A percentile compares a stretch with the other conserved stretches of the same genome.
These are phyloP conservation scores for Orchesella cincta DNA, from an alignment of 1,140 invertebrate species.

Conservation along the genomic window DNA sequence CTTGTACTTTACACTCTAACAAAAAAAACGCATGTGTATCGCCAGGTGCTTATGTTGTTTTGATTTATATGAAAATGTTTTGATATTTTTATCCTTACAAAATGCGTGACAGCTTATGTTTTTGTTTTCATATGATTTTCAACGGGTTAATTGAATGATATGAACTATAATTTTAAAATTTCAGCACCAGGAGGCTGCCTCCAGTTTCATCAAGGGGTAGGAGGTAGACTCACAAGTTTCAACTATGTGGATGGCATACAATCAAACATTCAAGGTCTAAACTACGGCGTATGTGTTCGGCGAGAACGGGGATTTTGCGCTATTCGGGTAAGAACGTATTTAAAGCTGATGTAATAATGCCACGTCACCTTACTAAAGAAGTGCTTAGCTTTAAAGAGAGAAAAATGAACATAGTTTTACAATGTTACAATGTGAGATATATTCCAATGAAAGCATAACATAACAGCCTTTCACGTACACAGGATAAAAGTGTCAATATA, in stretches of 20 bases:
- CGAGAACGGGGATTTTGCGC: constrained; percentile 85
- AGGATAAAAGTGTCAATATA: no score
- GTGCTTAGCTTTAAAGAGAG: background rate
- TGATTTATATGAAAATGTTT: no score
- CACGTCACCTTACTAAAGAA: background rate
- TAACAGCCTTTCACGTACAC: no score
- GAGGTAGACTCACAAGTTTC: constrained; percentile 77
- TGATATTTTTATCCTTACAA: no score
- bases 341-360: background rate
- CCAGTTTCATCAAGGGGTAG: constrained; percentile 78
- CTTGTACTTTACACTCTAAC: no score
- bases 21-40: no score
- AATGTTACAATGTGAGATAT: background rate
- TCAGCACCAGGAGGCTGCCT: constrained; percentile 79
- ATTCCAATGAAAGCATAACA: no score
- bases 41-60: no score
- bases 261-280: constrained; percentile 69
- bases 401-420: background rate
- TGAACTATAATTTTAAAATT: no score
- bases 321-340: constrained; percentile 62
- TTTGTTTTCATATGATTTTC: no score
- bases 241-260: constrained; percentile 70
- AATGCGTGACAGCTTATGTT: no score
- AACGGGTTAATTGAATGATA: no score
- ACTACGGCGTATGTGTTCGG: constrained; percentile 82